Evolutionary conservation across 2,888 invertebrate genomes (phyloP), one percentile per base, ranked within the genome.

Genomic region (Neoscelio sp.): DNA sequence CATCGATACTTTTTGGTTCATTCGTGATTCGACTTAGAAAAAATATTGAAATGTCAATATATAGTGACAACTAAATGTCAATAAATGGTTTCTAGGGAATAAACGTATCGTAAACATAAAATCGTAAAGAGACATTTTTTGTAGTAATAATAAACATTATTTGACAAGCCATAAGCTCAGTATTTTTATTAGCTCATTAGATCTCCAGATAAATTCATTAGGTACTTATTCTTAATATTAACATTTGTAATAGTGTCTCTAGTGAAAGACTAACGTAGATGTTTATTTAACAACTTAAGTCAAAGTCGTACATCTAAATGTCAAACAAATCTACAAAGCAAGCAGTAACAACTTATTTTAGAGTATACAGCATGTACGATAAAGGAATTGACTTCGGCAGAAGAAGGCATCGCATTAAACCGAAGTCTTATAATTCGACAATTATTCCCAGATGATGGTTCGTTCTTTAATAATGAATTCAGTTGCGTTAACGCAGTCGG

Each of bases 1-100:
- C 52, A 65, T 10, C 28, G 28, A 50, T 15, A 50, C 26, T 8
- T 15, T 38, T 35, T 46, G 13, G 65, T 65, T 52, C 46, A 40
- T 40, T 58, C 58, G 20, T 54, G 4, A 7, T 6, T 35, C 20
- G 17, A 35, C 58, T 50, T 40, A 12, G 8, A 10, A 30, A 6
- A 13, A 26, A 10, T 13, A 42, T 10, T n/a, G 15, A 7, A 28
- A 42, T 13, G 18, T 28, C 10, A 40, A 54, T 20, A 42, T 48
- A 40, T 46, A 48, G 38, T 48, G n/a, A 4, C 33, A 18, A 33
- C 18, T 44, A 28, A 44, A 18, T 60, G 33, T 44, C 44, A 20
- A 33, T n/a, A n/a, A n/a, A n/a, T n/a, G n/a, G n/a, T n/a, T n/a
- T n/a, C n/a, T n/a, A n/a, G n/a, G n/a, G n/a, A n/a, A n/a, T n/a